A percentile compares a stretch with the other conserved stretches of the same genome.
phyloP scores from a whole-genome alignment of 2,888 invertebrate species.

The Troides helena region DNA sequence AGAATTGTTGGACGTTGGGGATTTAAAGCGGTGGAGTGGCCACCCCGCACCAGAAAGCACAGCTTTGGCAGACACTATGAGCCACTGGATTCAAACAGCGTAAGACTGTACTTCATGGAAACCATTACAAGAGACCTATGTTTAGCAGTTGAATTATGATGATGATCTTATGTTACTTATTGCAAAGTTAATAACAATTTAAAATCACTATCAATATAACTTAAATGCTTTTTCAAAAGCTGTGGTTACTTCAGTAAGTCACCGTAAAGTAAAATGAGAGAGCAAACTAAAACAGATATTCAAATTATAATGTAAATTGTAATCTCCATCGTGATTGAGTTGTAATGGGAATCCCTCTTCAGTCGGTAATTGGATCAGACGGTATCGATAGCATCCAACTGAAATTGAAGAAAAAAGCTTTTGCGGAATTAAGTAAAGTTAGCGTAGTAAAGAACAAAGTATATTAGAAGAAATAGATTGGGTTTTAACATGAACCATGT shows the following conservation, averaged over 20 bases:
- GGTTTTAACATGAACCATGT: background rate
- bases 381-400: background rate
- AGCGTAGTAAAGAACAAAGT: background rate
- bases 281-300: background rate
- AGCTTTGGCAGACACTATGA: no score
- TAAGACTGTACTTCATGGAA: no score
- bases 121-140: no score
- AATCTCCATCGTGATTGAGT: background rate
- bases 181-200: background rate
- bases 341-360: background rate
- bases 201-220: no score
- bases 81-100: no score
- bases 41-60: no score
- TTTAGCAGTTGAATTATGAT: no score
- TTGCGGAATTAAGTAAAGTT: background rate
- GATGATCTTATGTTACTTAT: background rate
- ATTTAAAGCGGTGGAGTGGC: no score
- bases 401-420: background rate
- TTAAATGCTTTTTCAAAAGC: no score
- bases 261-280: background rate
- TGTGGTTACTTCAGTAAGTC: background rate
- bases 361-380: conserved; percentile 1
- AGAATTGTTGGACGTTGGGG: no score
- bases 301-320: background rate
- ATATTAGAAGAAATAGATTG: background rate